Evolutionary conservation across 2,797 vertebrate genomes (phyloP).

Genomic region (Acrossocheilus fasciatus): DNA sequence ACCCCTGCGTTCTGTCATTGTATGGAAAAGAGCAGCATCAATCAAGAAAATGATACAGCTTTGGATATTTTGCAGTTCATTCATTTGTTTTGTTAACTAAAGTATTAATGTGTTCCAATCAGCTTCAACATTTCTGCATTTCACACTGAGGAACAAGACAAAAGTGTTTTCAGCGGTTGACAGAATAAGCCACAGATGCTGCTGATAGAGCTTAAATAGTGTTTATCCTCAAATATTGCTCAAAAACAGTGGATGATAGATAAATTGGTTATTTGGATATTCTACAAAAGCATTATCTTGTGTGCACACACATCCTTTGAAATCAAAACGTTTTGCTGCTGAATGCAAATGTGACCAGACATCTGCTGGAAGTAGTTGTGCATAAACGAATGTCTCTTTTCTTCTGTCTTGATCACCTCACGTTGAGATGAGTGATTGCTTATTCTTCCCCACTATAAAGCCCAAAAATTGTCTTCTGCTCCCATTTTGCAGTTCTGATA

Average conservation of each 20-base stretch:
- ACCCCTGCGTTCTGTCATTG: neutral
- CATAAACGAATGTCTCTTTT: slow-evolving; percentile 40
- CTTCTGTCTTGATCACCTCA: slow-evolving; percentile 24
- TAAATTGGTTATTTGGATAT: slow-evolving; percentile 11
- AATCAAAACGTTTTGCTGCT: slow-evolving; percentile 10
- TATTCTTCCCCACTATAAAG: slow-evolving; percentile 43
- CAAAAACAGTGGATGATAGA: neutral
- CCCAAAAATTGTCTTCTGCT: slow-evolving; percentile 56
- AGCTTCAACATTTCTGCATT: neutral
- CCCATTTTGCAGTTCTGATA: slow-evolving; percentile 51
- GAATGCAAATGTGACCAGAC: slow-evolving; percentile 38
- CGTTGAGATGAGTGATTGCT: slow-evolving; percentile 55
- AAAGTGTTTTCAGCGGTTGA: neutral
- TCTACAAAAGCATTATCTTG: neutral
- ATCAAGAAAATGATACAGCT: neutral
- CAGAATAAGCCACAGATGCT: neutral
- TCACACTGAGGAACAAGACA: neutral
- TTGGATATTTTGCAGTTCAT: neutral
- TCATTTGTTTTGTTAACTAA: neutral
- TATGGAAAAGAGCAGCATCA: neutral
- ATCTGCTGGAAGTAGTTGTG: slow-evolving; percentile 27
- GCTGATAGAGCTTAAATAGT: neutral
- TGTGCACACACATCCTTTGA: slow-evolving; percentile 7
- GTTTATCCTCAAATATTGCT: neutral
- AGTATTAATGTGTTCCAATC: neutral